These are phyloP conservation scores for Phaethornis superciliosus DNA, from an alignment of 2,113 vertebrate species.

Conservation along the genomic window DNA sequence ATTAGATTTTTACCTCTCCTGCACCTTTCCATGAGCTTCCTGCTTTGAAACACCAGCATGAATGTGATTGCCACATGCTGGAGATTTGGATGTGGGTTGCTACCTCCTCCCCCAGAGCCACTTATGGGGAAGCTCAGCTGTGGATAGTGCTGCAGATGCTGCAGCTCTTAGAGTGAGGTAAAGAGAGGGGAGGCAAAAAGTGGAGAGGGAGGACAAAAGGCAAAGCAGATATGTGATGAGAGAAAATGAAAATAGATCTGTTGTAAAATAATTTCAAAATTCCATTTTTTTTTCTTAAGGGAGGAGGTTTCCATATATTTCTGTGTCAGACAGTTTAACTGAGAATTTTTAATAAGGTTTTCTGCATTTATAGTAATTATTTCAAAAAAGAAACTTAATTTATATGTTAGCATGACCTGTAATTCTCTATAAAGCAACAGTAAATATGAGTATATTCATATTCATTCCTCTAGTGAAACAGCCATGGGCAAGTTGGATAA, in stretches of 20 bases:
- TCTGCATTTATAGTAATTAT: neutral
- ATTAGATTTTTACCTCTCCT: neutral
- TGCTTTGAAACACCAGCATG: neutral
- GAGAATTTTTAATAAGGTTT: neutral
- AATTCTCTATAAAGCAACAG: neutral
- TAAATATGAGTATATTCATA: conserved; percentile 13
- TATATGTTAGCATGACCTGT: neutral
- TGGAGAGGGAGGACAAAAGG: neutral
- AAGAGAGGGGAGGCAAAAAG: neutral
- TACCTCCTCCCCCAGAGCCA: neutral
- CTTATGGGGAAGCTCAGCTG: neutral
- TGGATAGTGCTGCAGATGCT: neutral
- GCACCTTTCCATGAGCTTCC: neutral
- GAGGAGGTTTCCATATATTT: neutral
- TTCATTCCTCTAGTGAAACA: conserved; percentile 2
- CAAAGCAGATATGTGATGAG: neutral
- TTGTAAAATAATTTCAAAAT: neutral
- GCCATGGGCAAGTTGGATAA: neutral
- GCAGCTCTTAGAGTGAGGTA: neutral
- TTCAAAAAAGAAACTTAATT: neutral
- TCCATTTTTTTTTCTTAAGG: neutral
- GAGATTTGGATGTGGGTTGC: neutral
- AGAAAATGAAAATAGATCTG: neutral
- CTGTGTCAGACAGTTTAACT: neutral
- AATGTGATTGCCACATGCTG: accelerated